Conservation (phyloP, 2,888 invertebrate species). For the Troides oblongomaculatus region DNA sequence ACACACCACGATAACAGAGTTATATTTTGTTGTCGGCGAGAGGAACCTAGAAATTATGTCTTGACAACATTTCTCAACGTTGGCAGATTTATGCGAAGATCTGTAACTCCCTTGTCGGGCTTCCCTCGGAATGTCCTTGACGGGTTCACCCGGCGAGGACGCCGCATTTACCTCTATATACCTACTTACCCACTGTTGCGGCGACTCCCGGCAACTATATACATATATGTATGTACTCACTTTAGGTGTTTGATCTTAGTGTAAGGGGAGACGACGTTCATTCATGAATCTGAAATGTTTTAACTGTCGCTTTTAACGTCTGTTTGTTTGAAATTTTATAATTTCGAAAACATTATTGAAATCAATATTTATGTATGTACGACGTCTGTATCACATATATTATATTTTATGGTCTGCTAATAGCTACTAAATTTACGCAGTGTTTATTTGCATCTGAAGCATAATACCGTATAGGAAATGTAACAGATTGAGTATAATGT, state of each 20-base stretch:
- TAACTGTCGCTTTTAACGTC: constrained; percentile 13
- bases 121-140: constrained; percentile 60
- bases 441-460: too few relatives aligned
- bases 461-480: too few relatives aligned
- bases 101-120: constrained; percentile 54
- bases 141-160: constrained; percentile 57
- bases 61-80: constrained; percentile 31
- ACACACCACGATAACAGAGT: constrained; percentile 20
- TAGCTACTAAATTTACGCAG: too few relatives aligned
- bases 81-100: constrained; percentile 48
- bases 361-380: too few relatives aligned
- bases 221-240: constrained; percentile 40
- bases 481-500: too few relatives aligned
- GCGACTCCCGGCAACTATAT: constrained; percentile 11
- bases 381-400: too few relatives aligned
- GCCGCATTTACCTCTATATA: constrained; percentile 48
- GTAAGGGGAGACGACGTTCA: constrained; percentile 27
- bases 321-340: neutral
- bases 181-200: constrained; percentile 40
- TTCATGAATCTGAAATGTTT: constrained; percentile 29
- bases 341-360: neutral
- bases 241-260: constrained; percentile 30
- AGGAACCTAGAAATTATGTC: constrained; percentile 26
- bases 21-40: constrained; percentile 20
- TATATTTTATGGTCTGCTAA: too few relatives aligned